A percentile compares a stretch with the other conserved stretches of the same genome.
Conservation (phyloP, 2,797 vertebrate genomes). For the Fringilla coelebs region DNA sequence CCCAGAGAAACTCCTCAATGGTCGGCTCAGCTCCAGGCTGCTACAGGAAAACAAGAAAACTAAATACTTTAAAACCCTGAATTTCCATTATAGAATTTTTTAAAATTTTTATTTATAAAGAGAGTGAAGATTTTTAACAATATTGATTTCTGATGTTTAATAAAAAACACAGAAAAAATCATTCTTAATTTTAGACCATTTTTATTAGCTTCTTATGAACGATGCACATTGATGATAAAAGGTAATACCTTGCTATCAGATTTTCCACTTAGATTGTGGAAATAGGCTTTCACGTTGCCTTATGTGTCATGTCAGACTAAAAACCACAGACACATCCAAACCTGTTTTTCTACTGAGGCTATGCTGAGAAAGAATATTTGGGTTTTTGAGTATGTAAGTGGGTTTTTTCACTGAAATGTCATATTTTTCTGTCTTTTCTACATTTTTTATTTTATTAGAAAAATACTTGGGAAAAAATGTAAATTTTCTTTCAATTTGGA, state of each 20-base stretch:
- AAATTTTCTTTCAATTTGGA: background rate
- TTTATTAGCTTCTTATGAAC: background rate
- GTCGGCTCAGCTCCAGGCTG: background rate
- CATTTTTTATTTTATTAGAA: background rate
- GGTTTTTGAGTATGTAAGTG: background rate
- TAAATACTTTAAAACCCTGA: accelerated
- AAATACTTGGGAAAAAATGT: background rate
- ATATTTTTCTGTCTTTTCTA: background rate
- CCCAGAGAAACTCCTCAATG: background rate
- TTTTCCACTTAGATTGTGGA: background rate
- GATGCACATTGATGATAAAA: background rate
- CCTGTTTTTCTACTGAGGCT: background rate
- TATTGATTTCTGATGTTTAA: background rate
- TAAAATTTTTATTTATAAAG: background rate
- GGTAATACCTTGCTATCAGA: background rate
- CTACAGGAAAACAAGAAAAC: background rate
- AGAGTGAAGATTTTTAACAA: background rate
- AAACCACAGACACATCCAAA: background rate
- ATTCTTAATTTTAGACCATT: background rate
- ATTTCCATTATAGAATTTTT: background rate
- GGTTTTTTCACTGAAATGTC: background rate
- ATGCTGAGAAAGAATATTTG: background rate
- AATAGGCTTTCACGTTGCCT: background rate
- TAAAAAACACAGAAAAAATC: background rate
- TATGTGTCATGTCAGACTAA: background rate